These are phyloP conservation scores for Drosophila sucinea DNA, from an alignment of 1,140 invertebrate species.

Conservation along the genomic window DNA sequence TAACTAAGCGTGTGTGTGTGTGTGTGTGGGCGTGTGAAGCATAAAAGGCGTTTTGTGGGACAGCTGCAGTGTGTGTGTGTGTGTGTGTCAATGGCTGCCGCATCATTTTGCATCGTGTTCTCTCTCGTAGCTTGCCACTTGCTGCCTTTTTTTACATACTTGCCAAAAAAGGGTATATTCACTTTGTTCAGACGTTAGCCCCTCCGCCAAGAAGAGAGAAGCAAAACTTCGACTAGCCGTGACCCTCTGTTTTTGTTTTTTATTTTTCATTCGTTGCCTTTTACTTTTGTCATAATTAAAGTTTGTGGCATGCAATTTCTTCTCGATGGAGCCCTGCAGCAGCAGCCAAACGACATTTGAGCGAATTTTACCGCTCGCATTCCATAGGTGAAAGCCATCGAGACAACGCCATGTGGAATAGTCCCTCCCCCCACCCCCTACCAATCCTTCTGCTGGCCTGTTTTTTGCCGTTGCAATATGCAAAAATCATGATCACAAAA, in stretches of 20 bases:
- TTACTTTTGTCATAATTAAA: constrained; percentile 75
- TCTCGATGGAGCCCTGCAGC: constrained; percentile 25
- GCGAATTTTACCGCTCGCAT: constrained; percentile 70
- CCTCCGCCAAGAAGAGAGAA: no score
- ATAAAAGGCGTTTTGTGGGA: constrained; percentile 25
- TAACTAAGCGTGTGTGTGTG: constrained; percentile 18
- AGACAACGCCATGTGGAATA: constrained; percentile 21
- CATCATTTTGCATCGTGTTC: constrained; percentile 35
- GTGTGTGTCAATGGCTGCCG: constrained; percentile 21
- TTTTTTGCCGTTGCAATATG: neutral
- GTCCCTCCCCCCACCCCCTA: neutral
- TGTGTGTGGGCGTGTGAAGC: constrained; percentile 51
- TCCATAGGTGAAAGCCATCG: constrained; percentile 71
- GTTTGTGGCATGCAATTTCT: constrained; percentile 54
- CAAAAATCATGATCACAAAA: constrained; percentile 1
- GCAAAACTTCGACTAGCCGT: no score
- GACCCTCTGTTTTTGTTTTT: neutral
- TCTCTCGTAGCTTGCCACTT: constrained; percentile 45
- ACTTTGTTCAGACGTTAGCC: neutral
- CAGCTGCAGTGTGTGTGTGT: neutral
- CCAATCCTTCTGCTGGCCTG: neutral
- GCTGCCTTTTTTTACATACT: neutral
- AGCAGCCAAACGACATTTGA: constrained; percentile 52
- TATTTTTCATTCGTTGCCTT: constrained; percentile 17
- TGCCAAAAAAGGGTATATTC: neutral